These are phyloP conservation scores for Dasyurus viverrinus DNA, from an alignment of 2,113 vertebrate genomes.

Conservation along the genomic window DNA sequence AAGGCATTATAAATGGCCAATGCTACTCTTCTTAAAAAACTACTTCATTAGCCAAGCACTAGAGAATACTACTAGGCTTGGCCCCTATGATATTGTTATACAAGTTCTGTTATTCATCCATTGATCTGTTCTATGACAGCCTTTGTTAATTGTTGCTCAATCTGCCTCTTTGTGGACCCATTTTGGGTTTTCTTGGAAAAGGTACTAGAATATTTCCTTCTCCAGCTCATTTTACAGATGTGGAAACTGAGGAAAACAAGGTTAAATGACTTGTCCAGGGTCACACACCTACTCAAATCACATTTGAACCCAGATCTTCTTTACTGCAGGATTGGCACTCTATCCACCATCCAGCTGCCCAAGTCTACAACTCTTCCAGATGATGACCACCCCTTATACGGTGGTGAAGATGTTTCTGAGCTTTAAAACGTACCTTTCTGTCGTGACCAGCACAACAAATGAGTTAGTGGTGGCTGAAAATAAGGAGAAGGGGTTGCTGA, in stretches of 20 bases:
- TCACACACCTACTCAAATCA: not conserved
- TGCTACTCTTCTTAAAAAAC: not conserved
- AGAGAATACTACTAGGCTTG: not conserved
- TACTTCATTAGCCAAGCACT: not conserved
- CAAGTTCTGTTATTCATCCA: not conserved
- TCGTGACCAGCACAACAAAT: too few relatives aligned
- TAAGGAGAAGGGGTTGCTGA: too few relatives aligned
- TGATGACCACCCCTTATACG: not conserved
- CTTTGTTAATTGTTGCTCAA: not conserved
- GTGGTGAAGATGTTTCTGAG: not conserved
- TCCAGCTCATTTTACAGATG: not conserved
- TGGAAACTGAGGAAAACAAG: not conserved
- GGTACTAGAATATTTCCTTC: not conserved
- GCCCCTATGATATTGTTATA: not conserved
- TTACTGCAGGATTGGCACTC: not conserved
- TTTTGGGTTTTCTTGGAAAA: not conserved
- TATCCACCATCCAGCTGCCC: not conserved
- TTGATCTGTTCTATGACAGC: not conserved
- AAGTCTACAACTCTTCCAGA: not conserved
- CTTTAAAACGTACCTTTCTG: not conserved
- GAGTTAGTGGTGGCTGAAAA: too few relatives aligned
- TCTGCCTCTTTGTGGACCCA: not conserved
- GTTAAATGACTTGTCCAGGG: not conserved
- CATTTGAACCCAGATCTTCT: not conserved
- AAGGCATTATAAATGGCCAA: fast-evolving